phyloP scores from a whole-genome alignment of 2,888 invertebrate species.

The Drosophila neotestacea region DNA sequence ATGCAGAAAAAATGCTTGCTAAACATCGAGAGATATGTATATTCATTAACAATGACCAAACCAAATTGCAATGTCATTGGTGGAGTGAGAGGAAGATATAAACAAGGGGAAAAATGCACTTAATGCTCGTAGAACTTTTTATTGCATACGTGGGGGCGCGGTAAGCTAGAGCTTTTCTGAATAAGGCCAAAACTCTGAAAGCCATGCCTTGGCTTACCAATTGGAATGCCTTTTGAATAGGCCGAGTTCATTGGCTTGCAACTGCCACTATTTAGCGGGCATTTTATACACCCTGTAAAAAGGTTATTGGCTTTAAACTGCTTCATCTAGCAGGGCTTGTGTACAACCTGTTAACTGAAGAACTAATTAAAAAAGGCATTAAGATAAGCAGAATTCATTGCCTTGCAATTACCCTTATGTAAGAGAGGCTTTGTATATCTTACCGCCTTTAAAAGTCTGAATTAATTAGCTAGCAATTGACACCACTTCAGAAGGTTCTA shows the following conservation, averaged over 20 bases:
- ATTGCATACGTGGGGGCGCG: slow-evolving; percentile 12
- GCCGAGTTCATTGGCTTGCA: slow-evolving; percentile 50
- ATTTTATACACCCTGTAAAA: no score
- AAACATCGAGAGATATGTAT: slow-evolving; percentile 18
- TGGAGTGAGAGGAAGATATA: background rate
- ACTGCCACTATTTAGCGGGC: background rate
- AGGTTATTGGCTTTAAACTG: background rate
- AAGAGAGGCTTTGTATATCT: background rate
- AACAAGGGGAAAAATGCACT: slow-evolving; percentile 12
- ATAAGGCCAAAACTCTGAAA: slow-evolving; percentile 4
- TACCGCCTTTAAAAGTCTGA: no score
- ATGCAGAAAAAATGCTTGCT: slow-evolving; percentile 21
- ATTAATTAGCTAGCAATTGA: background rate
- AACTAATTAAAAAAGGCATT: background rate
- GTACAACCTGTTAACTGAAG: background rate
- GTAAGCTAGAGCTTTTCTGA: slow-evolving; percentile 17
- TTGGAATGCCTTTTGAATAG: slow-evolving; percentile 9
- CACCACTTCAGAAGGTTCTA: no score
- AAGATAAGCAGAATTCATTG: background rate
- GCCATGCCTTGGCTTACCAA: slow-evolving; percentile 9
- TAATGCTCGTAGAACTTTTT: slow-evolving; percentile 7
- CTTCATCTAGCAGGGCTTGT: background rate
- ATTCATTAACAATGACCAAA: slow-evolving; percentile 31
- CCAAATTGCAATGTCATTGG: slow-evolving; percentile 23
- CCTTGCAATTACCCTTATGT: background rate